A percentile compares a stretch with the other conserved stretches of the same genome.
Conservation (phyloP, 2,888 invertebrate genomes). For the Standfussiana lucernea region DNA sequence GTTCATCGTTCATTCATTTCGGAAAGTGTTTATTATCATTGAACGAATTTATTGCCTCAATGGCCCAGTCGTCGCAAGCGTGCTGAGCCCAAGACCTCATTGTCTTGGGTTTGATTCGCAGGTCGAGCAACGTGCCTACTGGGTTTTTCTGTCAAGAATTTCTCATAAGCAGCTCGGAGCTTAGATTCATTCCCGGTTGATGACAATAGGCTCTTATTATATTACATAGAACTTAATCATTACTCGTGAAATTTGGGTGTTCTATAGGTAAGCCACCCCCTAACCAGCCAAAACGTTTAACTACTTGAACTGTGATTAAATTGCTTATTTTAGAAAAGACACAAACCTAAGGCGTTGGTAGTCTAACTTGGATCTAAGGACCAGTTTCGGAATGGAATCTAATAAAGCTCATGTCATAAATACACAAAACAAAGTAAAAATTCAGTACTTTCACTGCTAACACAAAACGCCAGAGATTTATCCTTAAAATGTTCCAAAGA, state of each 20-base stretch:
- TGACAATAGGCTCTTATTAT: neutral
- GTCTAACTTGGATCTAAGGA: neutral
- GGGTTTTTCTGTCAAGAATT: neutral
- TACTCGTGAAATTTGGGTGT: neutral
- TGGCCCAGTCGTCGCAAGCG: too few relatives aligned
- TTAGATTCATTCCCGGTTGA: neutral
- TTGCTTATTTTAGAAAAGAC: neutral
- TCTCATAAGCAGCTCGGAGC: neutral
- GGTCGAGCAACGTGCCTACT: neutral
- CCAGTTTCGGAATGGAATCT: neutral
- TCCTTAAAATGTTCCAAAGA: slow-evolving; percentile 62
- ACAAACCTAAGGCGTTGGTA: too few relatives aligned
- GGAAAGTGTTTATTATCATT: neutral
- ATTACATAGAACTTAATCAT: neutral
- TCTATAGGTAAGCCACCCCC: neutral
- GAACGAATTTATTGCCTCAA: too few relatives aligned
- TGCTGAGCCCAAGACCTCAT: neutral
- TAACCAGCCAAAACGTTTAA: neutral
- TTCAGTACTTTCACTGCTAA: slow-evolving; percentile 43
- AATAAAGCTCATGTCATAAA: neutral
- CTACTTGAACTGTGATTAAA: neutral
- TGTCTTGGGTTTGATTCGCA: neutral
- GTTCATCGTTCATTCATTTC: neutral
- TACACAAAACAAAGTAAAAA: slow-evolving; percentile 22
- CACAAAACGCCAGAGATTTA: slow-evolving; percentile 64